Conservation (phyloP, 2,888 invertebrate genomes). For the Pecten maximus region DNA sequence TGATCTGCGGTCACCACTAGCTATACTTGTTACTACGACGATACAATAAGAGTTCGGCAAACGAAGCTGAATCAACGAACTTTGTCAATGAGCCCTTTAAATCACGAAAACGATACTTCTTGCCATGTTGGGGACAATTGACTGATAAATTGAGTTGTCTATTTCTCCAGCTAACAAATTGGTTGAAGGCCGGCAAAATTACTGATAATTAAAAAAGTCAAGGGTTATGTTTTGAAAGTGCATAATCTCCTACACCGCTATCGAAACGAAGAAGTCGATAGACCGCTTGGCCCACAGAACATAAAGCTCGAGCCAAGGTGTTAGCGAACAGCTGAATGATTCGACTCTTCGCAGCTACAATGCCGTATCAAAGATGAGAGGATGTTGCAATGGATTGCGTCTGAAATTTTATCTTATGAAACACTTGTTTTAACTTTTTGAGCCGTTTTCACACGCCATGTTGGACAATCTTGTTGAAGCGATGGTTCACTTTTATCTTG, state of each 20-base stretch:
- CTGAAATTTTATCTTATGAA: slow-evolving; percentile 9
- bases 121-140: not conserved
- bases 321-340: not conserved
- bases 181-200: not conserved
- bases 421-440: slow-evolving; percentile 20
- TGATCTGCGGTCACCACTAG: too few species aligned
- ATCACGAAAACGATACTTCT: not conserved
- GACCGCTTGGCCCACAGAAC: not conserved
- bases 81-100: too few species aligned
- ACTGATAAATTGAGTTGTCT: not conserved
- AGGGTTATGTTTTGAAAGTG: not conserved
- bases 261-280: not conserved
- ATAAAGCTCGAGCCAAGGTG: not conserved
- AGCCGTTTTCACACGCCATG: slow-evolving; percentile 20
- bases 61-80: too few species aligned
- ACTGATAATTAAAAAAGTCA: not conserved
- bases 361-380: slow-evolving; percentile 17
- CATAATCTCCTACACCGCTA: not conserved
- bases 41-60: too few species aligned
- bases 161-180: not conserved
- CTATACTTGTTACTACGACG: too few species aligned
- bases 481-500: slow-evolving; percentile 15
- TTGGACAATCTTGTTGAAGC: not conserved
- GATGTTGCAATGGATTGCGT: slow-evolving; percentile 19
- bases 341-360: slow-evolving; percentile 20